phyloP scores from a whole-genome alignment of 1,140 invertebrate genomes.

The Nilaparvata lugens region DNA sequence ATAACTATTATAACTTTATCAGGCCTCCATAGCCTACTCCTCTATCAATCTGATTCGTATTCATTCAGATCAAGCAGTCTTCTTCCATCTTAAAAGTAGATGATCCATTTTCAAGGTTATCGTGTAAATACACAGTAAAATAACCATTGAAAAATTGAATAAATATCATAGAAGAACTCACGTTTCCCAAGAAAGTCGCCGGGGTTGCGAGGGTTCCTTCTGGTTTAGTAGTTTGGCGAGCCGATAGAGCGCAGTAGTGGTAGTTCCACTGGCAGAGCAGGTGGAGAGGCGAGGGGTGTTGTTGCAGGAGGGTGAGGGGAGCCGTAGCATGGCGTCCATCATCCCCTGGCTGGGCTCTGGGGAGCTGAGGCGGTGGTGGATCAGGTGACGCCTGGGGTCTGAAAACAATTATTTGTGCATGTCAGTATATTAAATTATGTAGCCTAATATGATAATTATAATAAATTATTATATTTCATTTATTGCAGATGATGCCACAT shows the following conservation, averaged over 20 bases:
- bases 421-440: too few species aligned
- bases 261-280: conserved; percentile 6
- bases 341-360: conserved; percentile 20
- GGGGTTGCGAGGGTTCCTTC: conserved; percentile 29
- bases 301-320: conserved; percentile 2
- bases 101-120: too few species aligned
- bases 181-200: conserved; percentile 71
- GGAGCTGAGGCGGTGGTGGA: conserved; percentile 26
- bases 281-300: conserved; percentile 13
- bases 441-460: too few species aligned
- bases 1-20: too few species aligned
- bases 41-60: too few species aligned
- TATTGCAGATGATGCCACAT: too few species aligned
- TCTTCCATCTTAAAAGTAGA: too few species aligned
- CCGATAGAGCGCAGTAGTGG: conserved; percentile 47
- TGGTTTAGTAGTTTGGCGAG: conserved; percentile 60
- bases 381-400: conserved; percentile 25
- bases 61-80: too few species aligned
- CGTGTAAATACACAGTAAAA: neutral
- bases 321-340: conserved; percentile 11
- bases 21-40: too few species aligned
- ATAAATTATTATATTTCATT: too few species aligned
- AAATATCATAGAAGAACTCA: conserved; percentile 32
- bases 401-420: too few species aligned
- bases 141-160: neutral